Conservation (phyloP, 2,113 vertebrate genomes). For the Zeus faber region DNA sequence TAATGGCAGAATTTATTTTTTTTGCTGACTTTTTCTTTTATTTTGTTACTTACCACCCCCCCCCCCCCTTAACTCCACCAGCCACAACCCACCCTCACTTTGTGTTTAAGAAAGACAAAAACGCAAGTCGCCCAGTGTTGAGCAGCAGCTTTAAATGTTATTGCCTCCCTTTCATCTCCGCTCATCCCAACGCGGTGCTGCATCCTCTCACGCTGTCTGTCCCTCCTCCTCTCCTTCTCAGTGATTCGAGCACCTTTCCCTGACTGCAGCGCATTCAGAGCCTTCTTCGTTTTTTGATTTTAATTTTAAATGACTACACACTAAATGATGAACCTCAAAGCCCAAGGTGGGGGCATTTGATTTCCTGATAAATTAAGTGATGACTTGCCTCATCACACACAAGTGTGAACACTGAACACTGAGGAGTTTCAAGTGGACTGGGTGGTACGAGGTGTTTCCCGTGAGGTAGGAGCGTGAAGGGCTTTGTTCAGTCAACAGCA, state of each 20-base stretch:
- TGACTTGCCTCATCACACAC: slow-evolving; percentile 2
- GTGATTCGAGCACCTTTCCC: too few species aligned
- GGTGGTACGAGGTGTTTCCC: background rate
- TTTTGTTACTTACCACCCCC: slow-evolving; percentile 1
- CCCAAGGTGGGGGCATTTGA: slow-evolving; percentile 15
- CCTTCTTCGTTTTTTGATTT: too few species aligned
- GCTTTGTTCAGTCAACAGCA: too few species aligned
- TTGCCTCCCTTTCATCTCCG: slow-evolving; percentile 31
- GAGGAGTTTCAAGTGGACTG: too few species aligned
- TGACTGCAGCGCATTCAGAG: too few species aligned
- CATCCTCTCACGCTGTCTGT: slow-evolving; percentile 2
- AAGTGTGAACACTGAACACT: slow-evolving; percentile 4
- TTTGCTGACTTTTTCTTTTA: slow-evolving; percentile 85
- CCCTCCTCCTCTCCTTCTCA: slow-evolving; percentile 13
- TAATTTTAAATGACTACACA: too few species aligned
- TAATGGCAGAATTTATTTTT: slow-evolving; percentile 95
- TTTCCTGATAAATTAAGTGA: slow-evolving; percentile 40
- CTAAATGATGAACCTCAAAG: slow-evolving; percentile 18
- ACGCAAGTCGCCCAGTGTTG: slow-evolving; percentile 64
- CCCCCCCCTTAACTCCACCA: slow-evolving; percentile 5
- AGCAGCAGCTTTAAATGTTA: slow-evolving; percentile 79
- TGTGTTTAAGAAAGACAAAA: slow-evolving; percentile 79
- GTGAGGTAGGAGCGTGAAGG: too few species aligned
- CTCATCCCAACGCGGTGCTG: background rate
- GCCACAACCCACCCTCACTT: slow-evolving; percentile 58